phyloP scores from a whole-genome alignment of 92 coral and sea anemone species.

The Umimayanthus kanabou region DNA sequence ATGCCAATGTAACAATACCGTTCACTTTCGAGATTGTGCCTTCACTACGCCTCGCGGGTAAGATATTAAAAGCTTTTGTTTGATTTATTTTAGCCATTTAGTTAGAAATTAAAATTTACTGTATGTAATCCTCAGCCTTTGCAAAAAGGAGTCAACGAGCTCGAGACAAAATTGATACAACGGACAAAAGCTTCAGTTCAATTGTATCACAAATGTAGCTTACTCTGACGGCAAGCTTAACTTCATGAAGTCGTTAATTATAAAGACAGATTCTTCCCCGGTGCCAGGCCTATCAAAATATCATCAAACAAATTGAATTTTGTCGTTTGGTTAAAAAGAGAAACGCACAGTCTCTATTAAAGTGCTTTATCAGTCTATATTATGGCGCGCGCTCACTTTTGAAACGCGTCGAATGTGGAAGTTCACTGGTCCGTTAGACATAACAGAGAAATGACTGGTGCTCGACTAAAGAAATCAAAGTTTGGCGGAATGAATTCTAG shows the following conservation, averaged over 20 bases:
- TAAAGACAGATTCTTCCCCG: neutral
- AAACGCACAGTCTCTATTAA: neutral
- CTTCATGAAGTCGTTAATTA: neutral
- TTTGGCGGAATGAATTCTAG: neutral
- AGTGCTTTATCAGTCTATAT: neutral
- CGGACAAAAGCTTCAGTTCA: neutral
- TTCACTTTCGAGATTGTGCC: neutral
- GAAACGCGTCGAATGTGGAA: neutral
- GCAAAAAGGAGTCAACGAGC: neutral
- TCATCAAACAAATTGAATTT: neutral
- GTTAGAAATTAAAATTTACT: neutral
- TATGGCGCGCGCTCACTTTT: slow-evolving; percentile 1
- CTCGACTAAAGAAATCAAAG: neutral
- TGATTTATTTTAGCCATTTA: neutral
- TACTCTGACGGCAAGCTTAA: neutral
- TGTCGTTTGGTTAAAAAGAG: neutral
- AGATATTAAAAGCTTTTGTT: neutral
- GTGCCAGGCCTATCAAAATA: neutral
- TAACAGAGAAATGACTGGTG: neutral
- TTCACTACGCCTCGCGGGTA: neutral
- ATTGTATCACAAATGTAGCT: neutral
- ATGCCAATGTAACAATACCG: neutral
- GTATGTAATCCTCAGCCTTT: neutral
- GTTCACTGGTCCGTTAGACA: neutral
- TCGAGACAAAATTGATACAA: neutral